Base-by-base conservation (phyloP, 2,888 invertebrate genomes). In the Lycophotia porphyrea region DNA sequence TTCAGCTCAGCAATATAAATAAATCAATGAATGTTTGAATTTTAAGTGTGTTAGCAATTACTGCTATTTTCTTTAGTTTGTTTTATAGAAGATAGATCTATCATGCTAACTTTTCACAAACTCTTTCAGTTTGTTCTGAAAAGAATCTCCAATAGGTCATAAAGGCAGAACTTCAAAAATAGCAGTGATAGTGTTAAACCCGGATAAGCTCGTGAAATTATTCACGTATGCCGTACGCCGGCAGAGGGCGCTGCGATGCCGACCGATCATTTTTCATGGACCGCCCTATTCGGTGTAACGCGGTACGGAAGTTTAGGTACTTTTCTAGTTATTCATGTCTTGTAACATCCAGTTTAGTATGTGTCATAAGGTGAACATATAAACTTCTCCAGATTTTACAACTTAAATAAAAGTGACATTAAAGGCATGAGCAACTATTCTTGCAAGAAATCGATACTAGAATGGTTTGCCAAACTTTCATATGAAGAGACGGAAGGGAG, bases 261-360 rank as follows among this genome's bases (percentile, higher is more conserved):
- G n/a, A 60, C 64, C 47, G 71, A 75, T 82, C 71, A 74, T 75
- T 82, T 74, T 74, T 81, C 81, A 81, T 42, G 74, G 52, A 55
- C n/a, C 69, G 18, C 66, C 31, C 47, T 58, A 60, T 27, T 55
- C 9, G 13, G 24, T 71, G 11, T 69, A 39, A 75, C 65, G 15
- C 34, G 71, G 69, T 58, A 60, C 80, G 66, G 34, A 76, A 70
- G 31, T 58, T 77, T 8, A 21, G 39, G n/a, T 61, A 47, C 44
- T 76, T 58, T 60, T 18, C 34, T 34, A 9, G 34, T 58, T 31
- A 58, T 58, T 58, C 8, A 31, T 58, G 58, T 58, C 58, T 8
- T 58, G 31, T 58, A 58, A 31, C 31, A 58, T 44, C 15, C 7
- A 71, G 49, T 47, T 72, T 60, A 31, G 71, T 11, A 70, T 61